Evolutionary conservation across 2,888 invertebrate species (phyloP), one percentile per base, ranked within the genome.

Genomic region (Troides aeacus): DNA sequence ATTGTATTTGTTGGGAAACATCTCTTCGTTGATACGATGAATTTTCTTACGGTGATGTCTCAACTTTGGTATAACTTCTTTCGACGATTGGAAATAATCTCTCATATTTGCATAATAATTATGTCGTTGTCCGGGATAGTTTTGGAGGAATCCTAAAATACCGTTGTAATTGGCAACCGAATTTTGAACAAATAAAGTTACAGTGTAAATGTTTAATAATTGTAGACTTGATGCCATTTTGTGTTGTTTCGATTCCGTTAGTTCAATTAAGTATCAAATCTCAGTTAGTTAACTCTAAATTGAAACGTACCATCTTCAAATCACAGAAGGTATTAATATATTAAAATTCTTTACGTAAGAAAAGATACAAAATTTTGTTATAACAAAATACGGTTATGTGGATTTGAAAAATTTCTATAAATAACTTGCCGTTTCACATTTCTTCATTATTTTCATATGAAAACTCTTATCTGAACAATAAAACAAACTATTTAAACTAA

Each of bases 11-110:
- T 24, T 63, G 24, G 15, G 21, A 17, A 63, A 30, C 23, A 36
- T 67, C 3, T 66, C 63, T 56, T 64, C 64, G 39, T 42, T 46
- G 24, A 36, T 67, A 1, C 60, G 64, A 18, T 64, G 53, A 2
- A 61, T 64, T 56, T 63, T 70, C 21, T 63, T 70, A 1, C 60
- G 62, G 17, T 63, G 63, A 1, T 60, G 70, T 24, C 36, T 59
- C 15, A 63, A 39, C 17, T 46, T 67, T 7, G 59, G 46, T 42
- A 63, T n/a, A 2, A n/a, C 18, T 59, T 63, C 63, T 46, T 61
- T 70, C 42, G 66, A 62, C 56, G 50, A 63, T 6, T 66, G 64
- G 30, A 56, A 64, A 39, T 63, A 42, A 30, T 70, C 53, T 42
- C 24, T 59, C 15, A 42, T 39, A 18, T 53, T 21, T n/a, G 53